A percentile compares a stretch with the other conserved stretches of the same genome.
Evolutionary conservation across 2,888 invertebrate genomes (phyloP).

Genomic region (Macaria notata): DNA sequence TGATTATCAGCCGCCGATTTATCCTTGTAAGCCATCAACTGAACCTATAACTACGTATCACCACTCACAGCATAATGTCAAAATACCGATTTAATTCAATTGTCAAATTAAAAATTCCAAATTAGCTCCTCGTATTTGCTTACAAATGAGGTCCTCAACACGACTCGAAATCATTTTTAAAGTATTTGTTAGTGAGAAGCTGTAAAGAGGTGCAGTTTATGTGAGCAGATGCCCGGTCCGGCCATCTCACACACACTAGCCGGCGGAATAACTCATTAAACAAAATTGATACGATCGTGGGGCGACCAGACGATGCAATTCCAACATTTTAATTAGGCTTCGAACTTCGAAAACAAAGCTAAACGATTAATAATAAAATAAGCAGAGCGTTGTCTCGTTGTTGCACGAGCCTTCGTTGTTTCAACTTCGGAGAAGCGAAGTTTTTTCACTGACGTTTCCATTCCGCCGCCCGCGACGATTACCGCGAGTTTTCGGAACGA

Average conservation of each 20-base stretch:
- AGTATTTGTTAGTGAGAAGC: conserved; percentile 30
- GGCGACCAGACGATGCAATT: conserved; percentile 60
- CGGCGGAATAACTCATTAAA: conserved; percentile 70
- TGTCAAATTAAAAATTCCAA: conserved; percentile 12
- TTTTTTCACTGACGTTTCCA: conserved; percentile 53
- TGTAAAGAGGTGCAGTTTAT: conserved; percentile 32
- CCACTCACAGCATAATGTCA: background rate
- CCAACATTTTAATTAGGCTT: conserved; percentile 75
- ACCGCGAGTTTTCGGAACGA: conserved; percentile 45
- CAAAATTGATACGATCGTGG: conserved; percentile 75
- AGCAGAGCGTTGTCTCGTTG: conserved; percentile 23
- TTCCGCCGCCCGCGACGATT: conserved; percentile 50
- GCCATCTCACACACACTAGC: conserved; percentile 41
- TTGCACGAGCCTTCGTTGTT: conserved; percentile 17
- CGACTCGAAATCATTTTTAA: conserved; percentile 20
- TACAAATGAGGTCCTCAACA: conserved; percentile 20
- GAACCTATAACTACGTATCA: conserved; percentile 3
- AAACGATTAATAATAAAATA: conserved; percentile 19
- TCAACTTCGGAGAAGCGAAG: conserved; percentile 52
- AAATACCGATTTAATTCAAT: conserved; percentile 8
- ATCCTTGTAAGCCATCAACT: conserved; percentile 28
- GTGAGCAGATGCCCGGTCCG: conserved; percentile 25
- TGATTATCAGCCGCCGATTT: conserved; percentile 22
- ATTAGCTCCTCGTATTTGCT: conserved; percentile 13
- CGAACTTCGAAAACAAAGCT: conserved; percentile 40